These are phyloP conservation scores for Amphipoea lucens DNA, from an alignment of 2,888 invertebrate species.

Conservation along the genomic window DNA sequence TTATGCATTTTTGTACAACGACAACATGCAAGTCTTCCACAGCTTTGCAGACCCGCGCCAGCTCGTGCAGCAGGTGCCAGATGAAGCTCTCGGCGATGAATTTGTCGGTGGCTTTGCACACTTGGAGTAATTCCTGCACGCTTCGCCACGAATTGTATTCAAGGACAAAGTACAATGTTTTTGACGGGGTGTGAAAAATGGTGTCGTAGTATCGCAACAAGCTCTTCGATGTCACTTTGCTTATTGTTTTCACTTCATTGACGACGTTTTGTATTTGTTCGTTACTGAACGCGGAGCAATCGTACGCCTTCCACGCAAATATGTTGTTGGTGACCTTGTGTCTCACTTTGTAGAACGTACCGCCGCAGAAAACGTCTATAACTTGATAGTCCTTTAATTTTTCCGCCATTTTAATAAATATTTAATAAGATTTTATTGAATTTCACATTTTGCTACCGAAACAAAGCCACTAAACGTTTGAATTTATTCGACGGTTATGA, in stretches of 20 bases:
- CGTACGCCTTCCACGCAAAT: slow-evolving; percentile 88
- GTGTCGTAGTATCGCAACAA: slow-evolving; percentile 86
- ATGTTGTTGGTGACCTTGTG: slow-evolving; percentile 89
- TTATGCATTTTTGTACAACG: slow-evolving; percentile 80
- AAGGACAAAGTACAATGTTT: slow-evolving; percentile 87
- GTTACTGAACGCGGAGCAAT: slow-evolving; percentile 84
- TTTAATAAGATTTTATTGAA: slow-evolving; percentile 59
- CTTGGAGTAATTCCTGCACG: slow-evolving; percentile 79
- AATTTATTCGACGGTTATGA: slow-evolving; percentile 81
- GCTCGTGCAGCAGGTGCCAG: slow-evolving; percentile 84
- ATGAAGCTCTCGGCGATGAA: slow-evolving; percentile 83
- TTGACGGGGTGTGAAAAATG: slow-evolving; percentile 86
- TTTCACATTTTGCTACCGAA: slow-evolving; percentile 85
- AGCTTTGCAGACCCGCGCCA: slow-evolving; percentile 80
- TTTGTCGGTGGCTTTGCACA: slow-evolving; percentile 78
- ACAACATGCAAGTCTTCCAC: slow-evolving; percentile 76
- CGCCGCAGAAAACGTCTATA: slow-evolving; percentile 87
- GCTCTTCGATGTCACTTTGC: slow-evolving; percentile 79
- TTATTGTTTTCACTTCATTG: slow-evolving; percentile 85
- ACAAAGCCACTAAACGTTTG: slow-evolving; percentile 85
- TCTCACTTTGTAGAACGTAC: slow-evolving; percentile 88
- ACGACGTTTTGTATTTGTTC: slow-evolving; percentile 85
- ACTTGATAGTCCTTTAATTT: slow-evolving; percentile 88
- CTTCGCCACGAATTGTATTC: slow-evolving; percentile 85
- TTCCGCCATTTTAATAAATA: slow-evolving; percentile 78